Evolutionary conservation across 2,888 invertebrate species (phyloP), one percentile per base, ranked within the genome.

Genomic region (Heterodera filipjevi): DNA sequence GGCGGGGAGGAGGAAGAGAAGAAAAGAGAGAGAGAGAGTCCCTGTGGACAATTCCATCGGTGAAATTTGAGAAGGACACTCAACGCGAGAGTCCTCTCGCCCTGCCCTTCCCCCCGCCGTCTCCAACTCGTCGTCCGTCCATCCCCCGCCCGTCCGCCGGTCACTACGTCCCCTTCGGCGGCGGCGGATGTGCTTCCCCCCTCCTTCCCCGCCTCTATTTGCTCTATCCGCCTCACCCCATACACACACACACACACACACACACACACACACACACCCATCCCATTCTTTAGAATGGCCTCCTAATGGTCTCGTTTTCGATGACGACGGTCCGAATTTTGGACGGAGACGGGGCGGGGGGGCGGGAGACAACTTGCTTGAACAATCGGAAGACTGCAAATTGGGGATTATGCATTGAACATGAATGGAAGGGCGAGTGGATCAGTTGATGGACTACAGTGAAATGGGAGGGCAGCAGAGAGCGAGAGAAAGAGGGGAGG

Each of bases 11-110:
- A 1, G 39, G 39, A 39, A 12, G n/a, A 8, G 49, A n/a, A n/a
- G n/a, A n/a, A n/a, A n/a, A n/a, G n/a, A n/a, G n/a, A n/a, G 39
- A 1, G 39, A 12, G 12, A 12, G n/a, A 8, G 49, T 16, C 12
- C 16, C 49, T 49, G 14, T 59, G 59, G n/a, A 59, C 59, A 59
- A 59, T 59, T 49, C 19, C 49, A 27, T 27, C 27, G 59, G 6
- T 59, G 59, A 59, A 59, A 59, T n/a, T 59, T 59, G 59, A 59
- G 59, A 59, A 59, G 59, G 59, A 59, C 59, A 59, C 59, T 59
- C 59, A 59, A 59, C 59, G 59, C 59, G 59, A 59, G 59, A 59
- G n/a, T 22, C n/a, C n/a, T n/a, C n/a, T n/a, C n/a, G n/a, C n/a
- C n/a, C n/a, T 22, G 22, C 53, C 19, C 19, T 19, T 19, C 49